Conservation (phyloP, 2,888 invertebrate genomes). For the Cheiracanthium punctorium region DNA sequence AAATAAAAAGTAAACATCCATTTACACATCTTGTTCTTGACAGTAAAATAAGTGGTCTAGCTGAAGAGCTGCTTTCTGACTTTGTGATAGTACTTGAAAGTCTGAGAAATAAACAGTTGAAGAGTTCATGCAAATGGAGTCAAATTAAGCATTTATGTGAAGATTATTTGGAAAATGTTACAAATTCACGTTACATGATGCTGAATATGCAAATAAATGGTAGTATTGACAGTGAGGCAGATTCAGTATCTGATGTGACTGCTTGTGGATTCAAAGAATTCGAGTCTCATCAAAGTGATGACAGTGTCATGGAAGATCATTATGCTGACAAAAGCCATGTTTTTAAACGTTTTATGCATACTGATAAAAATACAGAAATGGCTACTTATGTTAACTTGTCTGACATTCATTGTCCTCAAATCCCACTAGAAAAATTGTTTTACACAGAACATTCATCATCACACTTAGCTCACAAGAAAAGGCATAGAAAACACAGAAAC, state of each 20-base stretch:
- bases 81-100: constrained; percentile 63
- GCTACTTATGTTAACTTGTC: constrained; percentile 57
- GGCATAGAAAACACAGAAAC: constrained; percentile 54
- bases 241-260: constrained; percentile 56
- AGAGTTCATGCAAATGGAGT: constrained; percentile 52
- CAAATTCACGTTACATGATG: constrained; percentile 31
- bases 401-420: constrained; percentile 57
- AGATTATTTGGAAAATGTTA: constrained; percentile 44
- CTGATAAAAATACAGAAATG: constrained; percentile 36
- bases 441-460: constrained; percentile 59
- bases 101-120: constrained; percentile 53
- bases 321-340: constrained; percentile 47
- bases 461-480: constrained; percentile 47
- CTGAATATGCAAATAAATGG: constrained; percentile 36
- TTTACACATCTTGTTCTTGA: constrained; percentile 61
- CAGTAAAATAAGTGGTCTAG: constrained; percentile 37
- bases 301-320: constrained; percentile 46
- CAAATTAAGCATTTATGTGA: constrained; percentile 60
- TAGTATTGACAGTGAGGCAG: constrained; percentile 61
- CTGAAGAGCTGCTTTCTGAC: constrained; percentile 43
- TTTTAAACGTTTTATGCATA: constrained; percentile 58
- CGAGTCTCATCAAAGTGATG: constrained; percentile 44
- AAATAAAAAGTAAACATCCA: background rate
- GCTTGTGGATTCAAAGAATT: constrained; percentile 42
- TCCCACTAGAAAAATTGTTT: constrained; percentile 56